phyloP scores from a whole-genome alignment of 2,888 invertebrate genomes.

The Bedellia somnulentella region DNA sequence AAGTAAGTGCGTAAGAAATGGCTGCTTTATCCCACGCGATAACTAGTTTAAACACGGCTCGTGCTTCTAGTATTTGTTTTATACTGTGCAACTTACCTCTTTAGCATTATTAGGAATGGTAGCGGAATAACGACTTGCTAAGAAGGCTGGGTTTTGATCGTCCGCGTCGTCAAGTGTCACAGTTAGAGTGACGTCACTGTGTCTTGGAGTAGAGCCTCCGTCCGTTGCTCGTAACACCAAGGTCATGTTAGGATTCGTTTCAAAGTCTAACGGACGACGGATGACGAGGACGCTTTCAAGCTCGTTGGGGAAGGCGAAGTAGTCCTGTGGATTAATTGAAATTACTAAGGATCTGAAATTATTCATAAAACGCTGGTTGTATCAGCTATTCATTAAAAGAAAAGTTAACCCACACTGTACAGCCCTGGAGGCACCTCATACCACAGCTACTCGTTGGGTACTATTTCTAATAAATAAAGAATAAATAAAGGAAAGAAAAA shows the following conservation, averaged over 20 bases:
- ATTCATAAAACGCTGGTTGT: too few species aligned
- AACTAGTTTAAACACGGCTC: too few species aligned
- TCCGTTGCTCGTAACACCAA: conserved; percentile 76
- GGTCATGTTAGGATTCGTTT: conserved; percentile 75
- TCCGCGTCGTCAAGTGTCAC: conserved; percentile 85
- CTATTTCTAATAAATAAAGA: too few species aligned
- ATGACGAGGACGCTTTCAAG: conserved; percentile 82
- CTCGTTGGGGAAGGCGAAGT: conserved; percentile 82
- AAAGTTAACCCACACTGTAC: too few species aligned
- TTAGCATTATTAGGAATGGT: conserved; percentile 65
- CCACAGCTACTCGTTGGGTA: too few species aligned
- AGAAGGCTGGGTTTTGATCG: conserved; percentile 86
- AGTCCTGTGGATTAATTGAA: conserved; percentile 59
- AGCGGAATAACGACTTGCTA: conserved; percentile 73
- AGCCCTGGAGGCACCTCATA: too few species aligned
- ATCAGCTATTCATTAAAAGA: too few species aligned
- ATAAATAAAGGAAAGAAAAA: too few species aligned
- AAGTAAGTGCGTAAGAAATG: too few species aligned
- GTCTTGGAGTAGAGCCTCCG: conserved; percentile 78
- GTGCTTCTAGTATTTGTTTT: too few species aligned
- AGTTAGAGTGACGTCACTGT: conserved; percentile 72
- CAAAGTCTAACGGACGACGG: conserved; percentile 80
- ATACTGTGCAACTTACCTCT: conserved; percentile 39
- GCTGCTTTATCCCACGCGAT: too few species aligned
- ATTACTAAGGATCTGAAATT: too few species aligned